A percentile compares a stretch with the other conserved stretches of the same genome.
Evolutionary conservation across 2,888 invertebrate species (phyloP).

Genomic region (Arenicola marina): DNA sequence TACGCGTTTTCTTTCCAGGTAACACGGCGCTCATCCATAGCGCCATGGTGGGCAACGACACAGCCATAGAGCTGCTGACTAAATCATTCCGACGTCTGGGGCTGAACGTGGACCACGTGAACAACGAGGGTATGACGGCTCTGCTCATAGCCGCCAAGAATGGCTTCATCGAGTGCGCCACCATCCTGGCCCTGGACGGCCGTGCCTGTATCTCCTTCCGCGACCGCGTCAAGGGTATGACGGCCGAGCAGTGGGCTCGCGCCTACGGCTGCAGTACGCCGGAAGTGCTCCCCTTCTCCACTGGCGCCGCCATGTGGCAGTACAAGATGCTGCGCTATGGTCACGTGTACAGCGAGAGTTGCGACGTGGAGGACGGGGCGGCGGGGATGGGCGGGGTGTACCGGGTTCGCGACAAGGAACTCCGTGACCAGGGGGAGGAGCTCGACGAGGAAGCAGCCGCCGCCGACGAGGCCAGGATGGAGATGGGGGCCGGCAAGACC

Average conservation of each 20-base stretch:
- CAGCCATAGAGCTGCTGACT: constrained; percentile 51
- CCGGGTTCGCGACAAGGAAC: too few relatives aligned
- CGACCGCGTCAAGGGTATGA: constrained; percentile 43
- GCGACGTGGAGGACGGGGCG: too few relatives aligned
- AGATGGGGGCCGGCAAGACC: too few relatives aligned
- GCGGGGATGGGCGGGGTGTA: too few relatives aligned
- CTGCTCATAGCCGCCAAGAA: constrained; percentile 51
- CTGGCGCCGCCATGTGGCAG: not conserved
- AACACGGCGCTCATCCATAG: constrained; percentile 55
- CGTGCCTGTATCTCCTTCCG: constrained; percentile 44
- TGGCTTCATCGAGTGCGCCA: constrained; percentile 51
- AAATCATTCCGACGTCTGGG: constrained; percentile 55
- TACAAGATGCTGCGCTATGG: too few relatives aligned
- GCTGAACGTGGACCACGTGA: constrained; percentile 50
- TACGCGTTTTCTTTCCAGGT: constrained; percentile 46
- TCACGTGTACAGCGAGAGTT: too few relatives aligned
- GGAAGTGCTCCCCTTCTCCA: constrained; percentile 40
- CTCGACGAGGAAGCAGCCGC: too few relatives aligned
- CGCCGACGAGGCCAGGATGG: too few relatives aligned
- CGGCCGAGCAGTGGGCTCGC: constrained; percentile 52
- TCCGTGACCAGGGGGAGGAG: too few relatives aligned
- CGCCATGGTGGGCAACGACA: constrained; percentile 53
- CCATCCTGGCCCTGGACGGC: constrained; percentile 51
- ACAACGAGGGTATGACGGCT: constrained; percentile 54
- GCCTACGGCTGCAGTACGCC: constrained; percentile 45